Conservation (phyloP, 2,797 vertebrate genomes). For the Monodelphis domestica region DNA sequence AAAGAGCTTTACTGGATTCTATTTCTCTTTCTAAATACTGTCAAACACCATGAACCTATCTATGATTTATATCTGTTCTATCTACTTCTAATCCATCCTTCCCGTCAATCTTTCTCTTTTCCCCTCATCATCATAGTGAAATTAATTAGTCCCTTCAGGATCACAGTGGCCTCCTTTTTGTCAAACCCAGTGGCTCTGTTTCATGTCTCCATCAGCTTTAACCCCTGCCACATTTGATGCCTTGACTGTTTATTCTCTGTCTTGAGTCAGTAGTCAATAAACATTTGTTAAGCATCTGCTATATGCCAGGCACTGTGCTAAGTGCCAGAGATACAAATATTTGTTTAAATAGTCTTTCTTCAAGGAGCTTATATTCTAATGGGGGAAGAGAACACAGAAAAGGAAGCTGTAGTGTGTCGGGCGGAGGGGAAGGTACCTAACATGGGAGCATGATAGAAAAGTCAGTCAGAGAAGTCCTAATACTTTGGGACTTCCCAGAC, state of each 20-base stretch:
- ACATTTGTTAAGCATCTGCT: not conserved
- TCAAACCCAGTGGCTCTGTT: slow-evolving; percentile 34
- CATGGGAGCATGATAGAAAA: not conserved
- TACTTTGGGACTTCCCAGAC: no score
- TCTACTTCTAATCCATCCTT: slow-evolving; percentile 2
- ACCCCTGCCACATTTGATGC: not conserved
- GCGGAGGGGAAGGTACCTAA: not conserved
- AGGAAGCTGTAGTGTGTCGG: not conserved
- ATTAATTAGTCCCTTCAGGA: slow-evolving; percentile 6
- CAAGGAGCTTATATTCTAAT: not conserved
- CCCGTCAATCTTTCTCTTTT: slow-evolving; percentile 5
- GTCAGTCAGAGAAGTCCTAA: not conserved
- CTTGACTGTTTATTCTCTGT: not conserved
- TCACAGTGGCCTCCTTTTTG: slow-evolving; percentile 6
- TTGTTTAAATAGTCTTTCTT: not conserved
- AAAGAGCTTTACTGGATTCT: slow-evolving; percentile 26
- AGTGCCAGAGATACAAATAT: not conserved
- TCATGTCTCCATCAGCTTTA: not conserved
- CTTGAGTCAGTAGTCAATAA: not conserved
- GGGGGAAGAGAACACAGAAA: not conserved
- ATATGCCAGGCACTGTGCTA: not conserved
- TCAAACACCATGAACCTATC: not conserved
- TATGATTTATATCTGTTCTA: slow-evolving; percentile 23
- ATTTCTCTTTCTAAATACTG: slow-evolving; percentile 7
- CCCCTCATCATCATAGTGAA: slow-evolving; percentile 14